Percentiles rank a stretch among this genome's conserved stretches.
These are phyloP conservation scores for Clusia tigrina DNA, from an alignment of 2,888 invertebrate species.

Conservation along the genomic window DNA sequence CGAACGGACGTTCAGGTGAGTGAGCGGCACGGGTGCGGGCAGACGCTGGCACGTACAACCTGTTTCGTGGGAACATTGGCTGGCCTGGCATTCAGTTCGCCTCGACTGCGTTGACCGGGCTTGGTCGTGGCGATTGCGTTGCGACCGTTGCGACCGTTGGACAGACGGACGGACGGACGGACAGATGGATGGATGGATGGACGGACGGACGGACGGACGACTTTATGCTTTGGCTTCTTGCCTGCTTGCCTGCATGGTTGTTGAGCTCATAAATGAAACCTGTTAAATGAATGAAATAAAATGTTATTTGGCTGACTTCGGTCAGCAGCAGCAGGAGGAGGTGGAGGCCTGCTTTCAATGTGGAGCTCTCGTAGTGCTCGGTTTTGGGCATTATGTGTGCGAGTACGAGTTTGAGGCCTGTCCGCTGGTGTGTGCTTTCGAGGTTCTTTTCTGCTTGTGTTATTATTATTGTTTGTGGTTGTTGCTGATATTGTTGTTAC, in stretches of 20 bases:
- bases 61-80: slow-evolving; percentile 65
- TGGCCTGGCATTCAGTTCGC: too few relatives aligned
- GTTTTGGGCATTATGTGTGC: not conserved
- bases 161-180: too few relatives aligned
- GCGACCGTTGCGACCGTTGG: slow-evolving; percentile 44
- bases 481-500: not conserved
- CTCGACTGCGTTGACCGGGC: too few relatives aligned
- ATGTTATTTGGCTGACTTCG: slow-evolving; percentile 60
- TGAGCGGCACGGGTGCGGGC: slow-evolving; percentile 52
- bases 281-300: slow-evolving; percentile 65
- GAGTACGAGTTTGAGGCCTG: not conserved
- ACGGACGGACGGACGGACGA: too few relatives aligned
- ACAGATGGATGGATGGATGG: too few relatives aligned
- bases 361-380: too few relatives aligned
- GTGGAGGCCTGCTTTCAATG: not conserved
- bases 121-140: slow-evolving; percentile 44
- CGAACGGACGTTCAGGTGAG: slow-evolving; percentile 24
- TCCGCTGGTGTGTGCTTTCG: not conserved
- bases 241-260: slow-evolving; percentile 39
- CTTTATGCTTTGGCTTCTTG: slow-evolving; percentile 50
- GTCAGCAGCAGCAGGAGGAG: not conserved
- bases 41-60: slow-evolving; percentile 57
- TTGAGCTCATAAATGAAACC: slow-evolving; percentile 61
- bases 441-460: not conserved
- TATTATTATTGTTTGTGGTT: not conserved